Evolutionary conservation across 2,797 vertebrate species (phyloP).

Genomic region (Coluber constrictor): DNA sequence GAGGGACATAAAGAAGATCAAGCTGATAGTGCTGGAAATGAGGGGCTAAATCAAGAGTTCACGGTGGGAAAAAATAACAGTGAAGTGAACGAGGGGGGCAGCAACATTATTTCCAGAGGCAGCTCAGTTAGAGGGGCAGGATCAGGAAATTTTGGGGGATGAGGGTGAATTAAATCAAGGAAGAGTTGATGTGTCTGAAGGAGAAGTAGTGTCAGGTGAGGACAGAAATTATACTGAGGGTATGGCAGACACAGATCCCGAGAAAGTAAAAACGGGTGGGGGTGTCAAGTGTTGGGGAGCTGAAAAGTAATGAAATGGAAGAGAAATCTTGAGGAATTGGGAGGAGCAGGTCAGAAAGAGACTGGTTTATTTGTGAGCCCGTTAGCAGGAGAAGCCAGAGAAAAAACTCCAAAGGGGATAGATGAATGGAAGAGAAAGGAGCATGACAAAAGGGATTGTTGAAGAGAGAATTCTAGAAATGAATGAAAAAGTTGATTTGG

Average conservation of each 20-base stretch:
- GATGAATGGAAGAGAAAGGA: not conserved
- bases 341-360: conserved; percentile 56
- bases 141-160: not conserved
- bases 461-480: not conserved
- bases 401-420: conserved; percentile 11
- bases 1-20: not conserved
- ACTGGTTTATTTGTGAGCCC: not conserved
- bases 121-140: not conserved
- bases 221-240: not conserved
- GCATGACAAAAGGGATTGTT: not conserved
- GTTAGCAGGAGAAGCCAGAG: conserved; percentile 61
- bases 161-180: not conserved
- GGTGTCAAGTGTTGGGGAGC: not conserved
- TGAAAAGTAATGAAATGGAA: not conserved
- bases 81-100: not conserved
- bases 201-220: not conserved
- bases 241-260: not conserved
- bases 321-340: conserved; percentile 72
- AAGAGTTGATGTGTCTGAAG: not conserved
- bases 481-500: not conserved
- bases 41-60: conserved; percentile 2
- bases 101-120: not conserved
- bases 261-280: not conserved
- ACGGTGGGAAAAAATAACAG: not conserved
- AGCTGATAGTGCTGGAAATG: not conserved